Conservation (phyloP, 2,797 vertebrate genomes). For the Tiaroga cobitis region DNA sequence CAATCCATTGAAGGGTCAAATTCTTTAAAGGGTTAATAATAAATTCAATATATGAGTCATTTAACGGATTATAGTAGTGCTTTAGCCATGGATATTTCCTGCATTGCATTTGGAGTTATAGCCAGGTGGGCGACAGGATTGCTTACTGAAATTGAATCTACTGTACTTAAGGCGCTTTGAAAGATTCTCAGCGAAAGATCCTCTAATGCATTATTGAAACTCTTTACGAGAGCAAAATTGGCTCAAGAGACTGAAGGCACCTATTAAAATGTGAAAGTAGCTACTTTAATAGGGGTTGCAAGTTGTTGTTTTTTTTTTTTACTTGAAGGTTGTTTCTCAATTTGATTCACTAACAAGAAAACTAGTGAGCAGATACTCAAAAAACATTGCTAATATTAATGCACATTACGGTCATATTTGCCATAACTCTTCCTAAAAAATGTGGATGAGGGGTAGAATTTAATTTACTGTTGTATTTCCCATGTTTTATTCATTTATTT, state of each 20-base stretch:
- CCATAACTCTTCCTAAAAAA: background rate
- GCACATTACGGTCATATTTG: background rate
- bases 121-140: constrained; percentile 46
- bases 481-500: background rate
- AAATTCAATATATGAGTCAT: constrained; percentile 19
- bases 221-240: background rate
- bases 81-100: constrained; percentile 55
- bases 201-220: constrained; percentile 12
- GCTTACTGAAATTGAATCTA: constrained; percentile 65
- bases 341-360: background rate
- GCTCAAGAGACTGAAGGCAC: background rate
- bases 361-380: background rate
- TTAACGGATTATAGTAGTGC: constrained; percentile 44
- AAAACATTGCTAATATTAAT: background rate
- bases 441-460: background rate
- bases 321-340: background rate
- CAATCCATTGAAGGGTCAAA: background rate
- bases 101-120: constrained; percentile 50
- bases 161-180: constrained; percentile 33
- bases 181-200: constrained; percentile 26
- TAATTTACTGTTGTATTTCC: background rate
- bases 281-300: background rate
- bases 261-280: background rate
- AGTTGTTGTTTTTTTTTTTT: background rate
- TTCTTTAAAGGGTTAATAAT: constrained; percentile 30